Percentiles rank a stretch among this genome's conserved stretches.
Evolutionary conservation across 2,797 vertebrate genomes (phyloP).

Genomic region (Erpetoichthys calabaricus): DNA sequence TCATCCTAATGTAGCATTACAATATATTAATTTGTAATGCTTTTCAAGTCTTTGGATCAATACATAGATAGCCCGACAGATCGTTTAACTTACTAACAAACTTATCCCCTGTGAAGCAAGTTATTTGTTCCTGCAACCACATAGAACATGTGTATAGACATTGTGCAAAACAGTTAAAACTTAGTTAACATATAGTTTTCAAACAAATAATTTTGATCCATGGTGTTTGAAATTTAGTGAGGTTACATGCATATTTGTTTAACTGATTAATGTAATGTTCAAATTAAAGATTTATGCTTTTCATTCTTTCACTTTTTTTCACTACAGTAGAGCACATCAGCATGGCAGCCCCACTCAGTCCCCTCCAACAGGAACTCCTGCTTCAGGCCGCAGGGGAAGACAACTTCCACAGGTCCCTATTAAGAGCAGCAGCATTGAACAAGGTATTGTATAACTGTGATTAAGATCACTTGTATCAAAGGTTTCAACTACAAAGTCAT

Average conservation of each 20-base stretch:
- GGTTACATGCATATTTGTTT: background rate
- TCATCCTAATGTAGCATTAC: no score
- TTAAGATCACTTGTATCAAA: background rate
- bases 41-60: no score
- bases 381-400: slow-evolving; percentile 70
- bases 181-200: background rate
- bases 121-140: no score
- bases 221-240: background rate
- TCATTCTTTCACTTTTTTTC: no score
- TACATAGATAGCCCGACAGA: no score
- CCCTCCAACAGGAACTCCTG: slow-evolving; percentile 58
- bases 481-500: no score
- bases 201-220: background rate
- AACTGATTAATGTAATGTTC: background rate
- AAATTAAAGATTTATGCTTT: no score
- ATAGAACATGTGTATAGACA: background rate
- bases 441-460: slow-evolving; percentile 53
- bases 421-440: slow-evolving; percentile 82
- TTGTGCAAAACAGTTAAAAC: background rate
- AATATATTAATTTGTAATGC: no score
- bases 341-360: slow-evolving; percentile 60
- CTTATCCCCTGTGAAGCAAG: no score
- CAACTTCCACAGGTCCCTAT: slow-evolving; percentile 88
- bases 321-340: slow-evolving; percentile 50
- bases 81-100: no score